A percentile compares a stretch with the other conserved stretches of the same genome.
These are phyloP conservation scores for Diceros bicornis DNA, from an alignment of 2,797 vertebrate species.

Conservation along the genomic window DNA sequence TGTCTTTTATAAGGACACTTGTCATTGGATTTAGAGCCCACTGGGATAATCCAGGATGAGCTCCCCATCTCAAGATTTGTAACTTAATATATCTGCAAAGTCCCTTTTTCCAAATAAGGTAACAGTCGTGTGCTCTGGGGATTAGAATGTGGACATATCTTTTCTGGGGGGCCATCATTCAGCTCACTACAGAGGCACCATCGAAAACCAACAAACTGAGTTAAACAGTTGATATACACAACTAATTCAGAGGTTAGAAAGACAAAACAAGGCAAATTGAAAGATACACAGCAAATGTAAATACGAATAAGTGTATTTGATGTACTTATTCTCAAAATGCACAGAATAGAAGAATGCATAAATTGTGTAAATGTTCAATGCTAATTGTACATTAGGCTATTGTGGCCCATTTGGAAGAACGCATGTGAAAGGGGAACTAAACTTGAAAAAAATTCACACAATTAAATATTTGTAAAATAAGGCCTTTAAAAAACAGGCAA, in stretches of 20 bases:
- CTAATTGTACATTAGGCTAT: too few species aligned
- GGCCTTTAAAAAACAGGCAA: neutral
- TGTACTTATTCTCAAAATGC: too few species aligned
- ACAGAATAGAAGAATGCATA: neutral
- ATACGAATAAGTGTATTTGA: too few species aligned
- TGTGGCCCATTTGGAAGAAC: neutral
- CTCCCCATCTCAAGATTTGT: neutral
- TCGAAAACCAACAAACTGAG: neutral
- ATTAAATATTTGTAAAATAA: slow-evolving; percentile 7
- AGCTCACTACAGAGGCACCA: neutral
- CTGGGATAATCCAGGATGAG: neutral
- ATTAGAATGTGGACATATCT: neutral
- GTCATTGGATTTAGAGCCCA: neutral
- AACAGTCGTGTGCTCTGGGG: neutral
- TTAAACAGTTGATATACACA: neutral
- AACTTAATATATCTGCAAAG: neutral
- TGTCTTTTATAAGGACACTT: neutral
- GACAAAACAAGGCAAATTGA: neutral
- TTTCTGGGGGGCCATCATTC: neutral
- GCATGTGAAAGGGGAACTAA: neutral
- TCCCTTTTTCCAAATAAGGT: neutral
- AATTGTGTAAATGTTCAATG: neutral
- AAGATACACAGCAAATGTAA: neutral
- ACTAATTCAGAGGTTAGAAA: neutral
- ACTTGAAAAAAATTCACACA: neutral